Conservation (phyloP, 2,113 vertebrate genomes). For the Calyptomena viridis region DNA sequence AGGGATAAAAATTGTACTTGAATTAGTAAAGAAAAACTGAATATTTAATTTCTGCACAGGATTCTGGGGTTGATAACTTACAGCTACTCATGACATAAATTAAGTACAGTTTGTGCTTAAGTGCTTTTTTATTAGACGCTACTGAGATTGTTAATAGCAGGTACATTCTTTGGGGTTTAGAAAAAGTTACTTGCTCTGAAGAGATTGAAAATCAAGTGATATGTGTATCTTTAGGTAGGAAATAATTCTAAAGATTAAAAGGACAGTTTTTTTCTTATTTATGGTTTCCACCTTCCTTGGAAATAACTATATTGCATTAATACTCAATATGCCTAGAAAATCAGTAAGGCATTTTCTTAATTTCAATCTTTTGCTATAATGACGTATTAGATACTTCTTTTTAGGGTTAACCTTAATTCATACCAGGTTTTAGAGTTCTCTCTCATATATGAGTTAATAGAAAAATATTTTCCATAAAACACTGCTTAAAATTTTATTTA, state of each 20-base stretch:
- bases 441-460: background rate
- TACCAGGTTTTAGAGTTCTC: background rate
- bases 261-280: background rate
- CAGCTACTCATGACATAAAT: slow-evolving; percentile 51
- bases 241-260: slow-evolving; percentile 4
- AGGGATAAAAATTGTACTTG: slow-evolving; percentile 5
- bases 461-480: background rate
- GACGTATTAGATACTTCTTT: background rate
- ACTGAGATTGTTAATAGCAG: slow-evolving; percentile 62
- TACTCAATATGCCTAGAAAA: background rate
- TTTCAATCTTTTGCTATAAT: background rate
- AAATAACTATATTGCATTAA: background rate
- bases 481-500: background rate
- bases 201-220: slow-evolving; percentile 55
- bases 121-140: slow-evolving; percentile 69
- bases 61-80: slow-evolving; percentile 63
- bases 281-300: background rate
- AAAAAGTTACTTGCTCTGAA: slow-evolving; percentile 50
- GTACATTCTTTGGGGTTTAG: slow-evolving; percentile 43
- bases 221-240: background rate
- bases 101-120: slow-evolving; percentile 59
- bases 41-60: slow-evolving; percentile 32
- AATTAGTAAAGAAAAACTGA: slow-evolving; percentile 34
- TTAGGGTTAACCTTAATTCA: background rate
- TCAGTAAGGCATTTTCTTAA: background rate